Evolutionary conservation across 2,888 invertebrate species (phyloP).

Genomic region (Drosophila mettleri): DNA sequence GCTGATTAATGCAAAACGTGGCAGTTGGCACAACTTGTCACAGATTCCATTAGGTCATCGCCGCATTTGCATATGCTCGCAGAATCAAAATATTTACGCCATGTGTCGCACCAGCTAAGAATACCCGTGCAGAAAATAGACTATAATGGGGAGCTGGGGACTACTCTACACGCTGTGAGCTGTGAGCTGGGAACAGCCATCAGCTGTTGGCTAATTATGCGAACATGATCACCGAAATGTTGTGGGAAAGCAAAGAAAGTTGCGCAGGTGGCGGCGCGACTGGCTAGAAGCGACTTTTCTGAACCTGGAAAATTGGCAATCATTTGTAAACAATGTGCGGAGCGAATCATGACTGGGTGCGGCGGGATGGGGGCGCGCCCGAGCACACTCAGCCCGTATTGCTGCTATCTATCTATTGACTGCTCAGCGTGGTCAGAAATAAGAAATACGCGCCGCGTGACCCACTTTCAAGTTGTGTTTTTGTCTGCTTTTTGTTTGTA

Average conservation of each 20-base stretch:
- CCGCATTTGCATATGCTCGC: slow-evolving; percentile 63
- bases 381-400: slow-evolving; percentile 11
- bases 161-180: background rate
- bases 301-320: slow-evolving; percentile 69
- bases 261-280: slow-evolving; percentile 59
- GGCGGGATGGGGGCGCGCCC: slow-evolving; percentile 19
- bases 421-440: slow-evolving; percentile 64
- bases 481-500: slow-evolving; percentile 44
- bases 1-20: slow-evolving; percentile 74
- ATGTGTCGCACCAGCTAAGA: slow-evolving; percentile 42
- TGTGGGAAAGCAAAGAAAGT: slow-evolving; percentile 70
- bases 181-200: slow-evolving; percentile 25
- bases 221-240: slow-evolving; percentile 19
- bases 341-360: slow-evolving; percentile 39
- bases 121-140: slow-evolving; percentile 8
- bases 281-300: slow-evolving; percentile 57
- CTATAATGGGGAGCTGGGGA: slow-evolving; percentile 14
- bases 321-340: slow-evolving; percentile 77
- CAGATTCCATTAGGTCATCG: slow-evolving; percentile 77
- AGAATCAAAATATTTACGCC: slow-evolving; percentile 48
- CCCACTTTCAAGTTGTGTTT: slow-evolving; percentile 73
- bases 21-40: slow-evolving; percentile 76
- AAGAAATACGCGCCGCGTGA: slow-evolving; percentile 75
- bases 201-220: slow-evolving; percentile 40
- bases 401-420: slow-evolving; percentile 63